Base-by-base conservation (phyloP, 2,797 vertebrate species). In the Leuciscus waleckii region DNA sequence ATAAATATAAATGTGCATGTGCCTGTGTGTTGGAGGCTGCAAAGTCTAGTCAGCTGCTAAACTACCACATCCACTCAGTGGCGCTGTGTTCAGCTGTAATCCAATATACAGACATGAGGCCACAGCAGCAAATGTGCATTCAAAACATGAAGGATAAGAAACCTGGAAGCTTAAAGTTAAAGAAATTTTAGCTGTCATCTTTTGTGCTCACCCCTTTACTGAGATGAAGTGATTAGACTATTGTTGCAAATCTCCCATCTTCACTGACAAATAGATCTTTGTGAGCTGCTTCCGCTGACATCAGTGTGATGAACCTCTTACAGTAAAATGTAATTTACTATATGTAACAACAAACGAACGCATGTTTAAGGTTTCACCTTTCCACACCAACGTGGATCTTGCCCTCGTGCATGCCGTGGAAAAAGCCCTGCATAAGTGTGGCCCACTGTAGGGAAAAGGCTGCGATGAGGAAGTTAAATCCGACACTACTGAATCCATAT, bases 381-480 rank as follows among this genome's bases (percentile, higher is more conserved):
- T 94, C 93, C 63, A 98, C 91, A 1, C 96, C 95, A 1, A 98
- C 75, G 0, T 94, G 92, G 86, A 99, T 97, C 91, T 97, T 96
- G 81, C 97, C 94, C 0, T 13, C 86, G 2, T 95, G 90, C 91
- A 96, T 85, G 37, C 93, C 95, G 3, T 96, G 92, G 1, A 98
- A 84, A 85, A 97, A 96, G 0, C 98, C 98, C 90, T 98, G 98
- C 93, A 96, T 94, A 32, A 99, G 94, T 0, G 97, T 91, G 2
- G 97, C 96, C 98, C 97, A 98, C 92, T 99, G 98, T 88, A 98
- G 91, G 61, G 95, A 77, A 0, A 98, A 96, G 43, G 97, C 94
- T 0, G 95, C 93, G 0, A 97, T 86, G 75, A 99, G 95, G 92
- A 99, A 96, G 94, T 96, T 98, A 92, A 95, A 95, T 86, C 96